Evolutionary conservation across 2,888 invertebrate species (phyloP).

Genomic region (Campoplex nolae): DNA sequence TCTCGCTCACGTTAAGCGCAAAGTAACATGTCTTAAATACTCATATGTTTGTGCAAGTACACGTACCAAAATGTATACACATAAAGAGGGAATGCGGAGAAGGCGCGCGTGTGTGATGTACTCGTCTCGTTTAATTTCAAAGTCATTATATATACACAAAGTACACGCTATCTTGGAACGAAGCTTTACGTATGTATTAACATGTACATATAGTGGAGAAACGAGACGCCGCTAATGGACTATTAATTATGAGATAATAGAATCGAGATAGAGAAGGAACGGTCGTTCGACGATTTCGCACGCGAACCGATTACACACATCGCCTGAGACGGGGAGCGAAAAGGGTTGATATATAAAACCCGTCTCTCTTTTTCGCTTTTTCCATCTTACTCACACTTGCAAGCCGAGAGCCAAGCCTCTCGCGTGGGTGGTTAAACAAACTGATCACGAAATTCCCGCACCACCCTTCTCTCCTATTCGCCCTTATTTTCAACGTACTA

Average conservation of each 20-base stretch:
- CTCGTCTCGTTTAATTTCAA: conserved; percentile 28
- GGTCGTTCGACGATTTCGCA: conserved; percentile 72
- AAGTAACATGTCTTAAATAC: neutral
- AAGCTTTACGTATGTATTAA: neutral
- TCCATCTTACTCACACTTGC: neutral
- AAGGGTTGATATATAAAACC: conserved; percentile 7
- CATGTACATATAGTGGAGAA: conserved; percentile 38
- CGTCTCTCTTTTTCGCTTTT: neutral
- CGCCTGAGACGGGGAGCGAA: conserved; percentile 21
- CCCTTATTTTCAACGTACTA: neutral
- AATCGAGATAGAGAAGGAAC: conserved; percentile 67
- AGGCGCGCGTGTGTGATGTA: conserved; percentile 10
- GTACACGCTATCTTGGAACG: conserved; percentile 24
- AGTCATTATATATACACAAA: conserved; percentile 53
- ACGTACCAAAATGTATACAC: neutral
- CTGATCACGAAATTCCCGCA: conserved; percentile 48
- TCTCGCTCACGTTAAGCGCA: neutral
- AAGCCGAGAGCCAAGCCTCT: conserved; percentile 14
- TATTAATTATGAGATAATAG: conserved; percentile 79
- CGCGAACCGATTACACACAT: conserved; percentile 70
- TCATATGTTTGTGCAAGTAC: neutral
- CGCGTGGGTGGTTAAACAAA: conserved; percentile 68
- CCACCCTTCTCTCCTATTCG: neutral
- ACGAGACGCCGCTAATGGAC: conserved; percentile 74
- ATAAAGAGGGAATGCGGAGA: conserved; percentile 21